phyloP scores from a whole-genome alignment of 2,797 vertebrate species.

The Phalanger gymnotis region DNA sequence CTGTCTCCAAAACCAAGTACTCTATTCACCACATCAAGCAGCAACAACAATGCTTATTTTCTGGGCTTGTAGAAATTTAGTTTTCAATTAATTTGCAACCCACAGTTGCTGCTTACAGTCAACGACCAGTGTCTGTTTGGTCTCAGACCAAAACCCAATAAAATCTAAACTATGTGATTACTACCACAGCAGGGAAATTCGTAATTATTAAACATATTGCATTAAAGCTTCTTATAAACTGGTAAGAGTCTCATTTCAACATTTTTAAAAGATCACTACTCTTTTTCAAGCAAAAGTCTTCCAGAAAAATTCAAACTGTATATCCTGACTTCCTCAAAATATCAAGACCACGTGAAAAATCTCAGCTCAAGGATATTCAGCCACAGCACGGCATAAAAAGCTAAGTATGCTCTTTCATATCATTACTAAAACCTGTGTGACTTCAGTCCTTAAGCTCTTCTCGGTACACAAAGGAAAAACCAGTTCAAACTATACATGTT shows the following conservation, averaged over 20 bases:
- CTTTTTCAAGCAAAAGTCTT: conserved; percentile 31
- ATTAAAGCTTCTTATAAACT: conserved; percentile 41
- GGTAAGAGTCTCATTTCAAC: conserved; percentile 9
- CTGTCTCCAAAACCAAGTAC: background rate
- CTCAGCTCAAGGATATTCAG: background rate
- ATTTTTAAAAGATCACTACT: conserved; percentile 38
- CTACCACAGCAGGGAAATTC: conserved; percentile 30
- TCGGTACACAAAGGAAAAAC: conserved; percentile 58
- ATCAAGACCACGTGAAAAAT: background rate
- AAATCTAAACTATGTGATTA: conserved; percentile 31
- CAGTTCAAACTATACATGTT: conserved; percentile 48
- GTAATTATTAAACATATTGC: background rate
- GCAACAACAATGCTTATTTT: background rate
- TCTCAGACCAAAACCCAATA: conserved; percentile 46
- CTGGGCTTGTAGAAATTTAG: background rate
- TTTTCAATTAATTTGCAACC: background rate
- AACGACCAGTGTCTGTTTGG: conserved; percentile 30
- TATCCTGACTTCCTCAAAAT: background rate
- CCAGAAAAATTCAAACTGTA: conserved; percentile 38
- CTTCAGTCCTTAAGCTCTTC: conserved; percentile 52
- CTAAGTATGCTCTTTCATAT: background rate
- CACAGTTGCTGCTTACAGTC: background rate
- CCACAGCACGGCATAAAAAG: conserved; percentile 29
- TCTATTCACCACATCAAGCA: background rate
- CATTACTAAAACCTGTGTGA: conserved; percentile 39